Conservation (phyloP, 2,797 vertebrate species). For the Platalea minor region DNA sequence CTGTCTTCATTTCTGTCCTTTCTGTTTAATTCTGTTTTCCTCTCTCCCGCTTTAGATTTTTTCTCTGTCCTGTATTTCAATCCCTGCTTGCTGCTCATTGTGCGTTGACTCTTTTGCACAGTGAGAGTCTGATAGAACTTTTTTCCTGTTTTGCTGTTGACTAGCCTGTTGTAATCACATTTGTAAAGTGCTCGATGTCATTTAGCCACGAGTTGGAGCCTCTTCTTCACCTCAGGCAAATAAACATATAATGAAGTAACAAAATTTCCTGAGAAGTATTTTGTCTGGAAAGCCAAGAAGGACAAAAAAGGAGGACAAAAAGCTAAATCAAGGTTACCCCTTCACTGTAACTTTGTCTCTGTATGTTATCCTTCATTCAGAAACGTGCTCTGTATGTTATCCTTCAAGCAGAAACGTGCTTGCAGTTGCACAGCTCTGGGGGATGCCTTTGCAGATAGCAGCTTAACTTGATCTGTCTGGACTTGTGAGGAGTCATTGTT, state of each 20-base stretch:
- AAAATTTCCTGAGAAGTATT: neutral
- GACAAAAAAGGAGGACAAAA: neutral
- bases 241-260: neutral
- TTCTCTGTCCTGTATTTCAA: neutral
- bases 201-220: neutral
- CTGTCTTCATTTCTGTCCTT: neutral
- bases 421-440: neutral
- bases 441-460: neutral
- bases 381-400: neutral
- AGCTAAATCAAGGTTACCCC: neutral
- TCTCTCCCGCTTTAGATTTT: neutral
- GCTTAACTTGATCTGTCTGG: neutral
- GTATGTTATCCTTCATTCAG: neutral
- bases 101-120: neutral
- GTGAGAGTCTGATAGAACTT: neutral
- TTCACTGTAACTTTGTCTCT: neutral
- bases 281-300: neutral
- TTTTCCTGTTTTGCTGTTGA: neutral
- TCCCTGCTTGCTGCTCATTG: neutral
- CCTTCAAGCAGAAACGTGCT: neutral
- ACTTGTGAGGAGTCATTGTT: neutral
- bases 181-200: neutral
- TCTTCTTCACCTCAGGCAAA: neutral
- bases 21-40: neutral
- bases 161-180: neutral